Percentiles rank a stretch among this genome's conserved stretches.
Conservation (phyloP, 2,888 invertebrate species). For the Machimus rusticus region DNA sequence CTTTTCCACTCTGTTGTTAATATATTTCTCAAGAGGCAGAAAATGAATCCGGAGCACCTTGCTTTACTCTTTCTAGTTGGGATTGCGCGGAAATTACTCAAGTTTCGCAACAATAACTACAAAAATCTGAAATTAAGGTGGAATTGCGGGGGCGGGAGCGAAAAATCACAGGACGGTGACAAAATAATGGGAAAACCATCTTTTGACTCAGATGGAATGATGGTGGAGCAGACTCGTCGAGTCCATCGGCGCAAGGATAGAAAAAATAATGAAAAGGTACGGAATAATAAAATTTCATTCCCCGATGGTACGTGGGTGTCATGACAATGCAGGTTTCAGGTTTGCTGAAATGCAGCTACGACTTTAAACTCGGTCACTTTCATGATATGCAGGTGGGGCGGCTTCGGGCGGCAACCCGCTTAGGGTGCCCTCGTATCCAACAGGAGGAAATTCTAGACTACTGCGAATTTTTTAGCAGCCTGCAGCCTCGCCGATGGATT, state of each 20-base stretch:
- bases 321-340: constrained; percentile 20
- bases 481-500: neutral
- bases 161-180: neutral
- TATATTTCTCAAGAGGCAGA: neutral
- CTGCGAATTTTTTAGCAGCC: neutral
- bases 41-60: neutral
- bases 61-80: neutral
- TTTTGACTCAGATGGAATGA: neutral
- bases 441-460: neutral
- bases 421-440: neutral
- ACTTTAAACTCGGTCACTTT: neutral
- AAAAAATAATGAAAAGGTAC: neutral
- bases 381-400: neutral
- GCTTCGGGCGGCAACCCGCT: neutral
- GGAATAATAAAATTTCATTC: constrained; percentile 14
- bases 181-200: constrained; percentile 14
- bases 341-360: neutral
- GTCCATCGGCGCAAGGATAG: neutral
- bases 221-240: neutral
- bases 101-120: neutral
- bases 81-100: neutral
- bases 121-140: constrained; percentile 10
- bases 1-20: neutral
- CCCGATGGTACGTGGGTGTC: constrained; percentile 38
- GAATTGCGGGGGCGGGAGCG: neutral